Evolutionary conservation across 2,797 vertebrate genomes (phyloP), one percentile per base, ranked within the genome.

Genomic region (Chelon auratus): DNA sequence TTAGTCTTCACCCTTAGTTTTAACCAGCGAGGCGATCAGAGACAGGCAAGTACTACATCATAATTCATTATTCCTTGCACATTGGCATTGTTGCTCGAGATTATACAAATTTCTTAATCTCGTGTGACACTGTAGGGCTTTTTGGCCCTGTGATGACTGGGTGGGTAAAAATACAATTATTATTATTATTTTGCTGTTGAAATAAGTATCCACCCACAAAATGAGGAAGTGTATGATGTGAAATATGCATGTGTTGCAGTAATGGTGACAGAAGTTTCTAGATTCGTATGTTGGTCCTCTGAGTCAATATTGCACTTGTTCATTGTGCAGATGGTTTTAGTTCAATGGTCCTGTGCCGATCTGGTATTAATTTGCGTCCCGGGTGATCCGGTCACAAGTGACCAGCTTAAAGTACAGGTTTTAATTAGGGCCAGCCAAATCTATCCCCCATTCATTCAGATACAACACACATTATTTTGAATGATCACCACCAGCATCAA

Each of bases 1-100:
- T 70, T 14, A 52, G 48, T 11, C 22, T 24, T 17, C 14, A 26
- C 3, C 12, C 9, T n/a, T 10, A 12, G 24, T 43, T 60, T 71
- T 11, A 30, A 24, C 4, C 54, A 64, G 17, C 22, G 36, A 24
- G 9, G 12, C 18, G 4, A 39, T 4, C 36, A 22, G 45, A 13
- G 39, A 22, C 62, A 72, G 80, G 68, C 68, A 75, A 78, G 73
- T 81, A 15, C 4, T 0, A 9, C 40, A 26, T 26, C 3, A 26
- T 54, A 43, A 17, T 1, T 50, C 2, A 45, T 60, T 3, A 17
- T 52, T 13, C 3, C 1, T 3, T 6, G 14, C 36, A 22, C 48
- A 22, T 40, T 4, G 40, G 30, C 39, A 13, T 14, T 40, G 17
- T 14, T 45, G 14, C 14, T 15, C 14, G 42, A 5, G 42, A 43